Evolutionary conservation across 2,888 invertebrate species (phyloP), one percentile per base, ranked within the genome.

Genomic region (Gymnosoma rotundatum): DNA sequence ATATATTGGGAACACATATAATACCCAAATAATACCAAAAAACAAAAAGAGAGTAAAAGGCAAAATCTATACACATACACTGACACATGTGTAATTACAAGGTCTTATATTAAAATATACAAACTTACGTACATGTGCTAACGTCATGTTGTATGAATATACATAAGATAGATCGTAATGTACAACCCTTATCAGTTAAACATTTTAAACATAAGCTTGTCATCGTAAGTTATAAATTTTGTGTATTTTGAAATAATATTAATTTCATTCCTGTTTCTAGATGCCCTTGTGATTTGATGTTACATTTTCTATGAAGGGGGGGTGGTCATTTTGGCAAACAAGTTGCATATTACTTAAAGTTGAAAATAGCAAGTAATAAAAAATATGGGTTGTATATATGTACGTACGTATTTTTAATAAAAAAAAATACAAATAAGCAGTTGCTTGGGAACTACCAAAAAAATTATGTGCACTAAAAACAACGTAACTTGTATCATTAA

Each of bases 161-260:
- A 32, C 21, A 67, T 16, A 42, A 20, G 60, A 32, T 18, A 54
- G 32, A 63, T 58, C 50, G 12, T 76, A 18, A 21, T 69, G 63
- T 63, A 21, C 83, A 76, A 80, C 83, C 83, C 83, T 80, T 84
- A 80, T 80, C 80, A 74, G 76, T 12, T 36, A n/a, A 54, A 64
- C 60, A 50, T 58, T 69, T 58, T 21, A 25, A 63, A 42, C 58
- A 64, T 67, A n/a, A 67, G 70, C 50, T 74, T 78, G 69, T 50
- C 60, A 50, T 56, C 21, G 18, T 63, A 67, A 63, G 42, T 78
- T 78, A 78, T 52, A 69, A 74, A 52, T 45, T 36, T 42, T 72
- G 58, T 72, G 58, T 38, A 1, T 36, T 75, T 56, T 0, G 25
- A 48, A 56, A 63, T 60, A 20, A 52, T 58, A 60, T 83, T 74